A percentile compares a stretch with the other conserved stretches of the same genome.
These are phyloP conservation scores for Kryphioiulus occultus DNA, from an alignment of 2,888 invertebrate species.

Conservation along the genomic window DNA sequence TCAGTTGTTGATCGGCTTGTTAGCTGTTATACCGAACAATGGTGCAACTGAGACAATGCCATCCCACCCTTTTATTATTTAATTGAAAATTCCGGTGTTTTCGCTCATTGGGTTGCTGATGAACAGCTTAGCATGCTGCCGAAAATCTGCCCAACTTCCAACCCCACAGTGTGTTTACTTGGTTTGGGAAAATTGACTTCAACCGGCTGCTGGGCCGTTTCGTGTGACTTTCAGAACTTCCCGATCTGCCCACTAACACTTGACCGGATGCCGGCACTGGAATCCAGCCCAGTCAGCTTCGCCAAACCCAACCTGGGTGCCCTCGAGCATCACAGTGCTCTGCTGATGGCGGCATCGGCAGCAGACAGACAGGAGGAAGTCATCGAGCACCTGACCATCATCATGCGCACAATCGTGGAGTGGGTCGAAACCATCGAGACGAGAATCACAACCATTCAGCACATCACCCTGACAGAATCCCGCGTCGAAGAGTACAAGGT, in stretches of 20 bases:
- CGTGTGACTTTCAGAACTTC: neutral
- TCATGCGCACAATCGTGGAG: conserved; percentile 81
- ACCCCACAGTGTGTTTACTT: too few species aligned
- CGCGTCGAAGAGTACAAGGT: conserved; percentile 51
- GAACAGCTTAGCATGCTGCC: too few species aligned
- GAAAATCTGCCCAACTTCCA: too few species aligned
- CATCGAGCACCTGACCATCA: conserved; percentile 62
- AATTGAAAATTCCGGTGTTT: too few species aligned
- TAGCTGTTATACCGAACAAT: too few species aligned
- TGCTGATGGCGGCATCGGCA: neutral
- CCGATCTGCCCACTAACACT: neutral
- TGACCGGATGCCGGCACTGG: neutral
- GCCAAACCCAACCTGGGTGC: neutral
- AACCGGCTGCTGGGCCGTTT: neutral
- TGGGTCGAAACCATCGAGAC: conserved; percentile 88
- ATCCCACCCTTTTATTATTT: too few species aligned
- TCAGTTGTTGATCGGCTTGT: too few species aligned
- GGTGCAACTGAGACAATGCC: too few species aligned
- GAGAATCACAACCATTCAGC: conserved; percentile 68
- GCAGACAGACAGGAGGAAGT: neutral
- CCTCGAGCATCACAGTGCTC: conserved; percentile 16
- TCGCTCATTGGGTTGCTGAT: too few species aligned
- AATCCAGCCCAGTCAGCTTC: neutral
- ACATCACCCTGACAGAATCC: conserved; percentile 58
- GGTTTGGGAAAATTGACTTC: too few species aligned